Base-by-base conservation (phyloP, 1,140 invertebrate species). In the Ectropis grisescens region DNA sequence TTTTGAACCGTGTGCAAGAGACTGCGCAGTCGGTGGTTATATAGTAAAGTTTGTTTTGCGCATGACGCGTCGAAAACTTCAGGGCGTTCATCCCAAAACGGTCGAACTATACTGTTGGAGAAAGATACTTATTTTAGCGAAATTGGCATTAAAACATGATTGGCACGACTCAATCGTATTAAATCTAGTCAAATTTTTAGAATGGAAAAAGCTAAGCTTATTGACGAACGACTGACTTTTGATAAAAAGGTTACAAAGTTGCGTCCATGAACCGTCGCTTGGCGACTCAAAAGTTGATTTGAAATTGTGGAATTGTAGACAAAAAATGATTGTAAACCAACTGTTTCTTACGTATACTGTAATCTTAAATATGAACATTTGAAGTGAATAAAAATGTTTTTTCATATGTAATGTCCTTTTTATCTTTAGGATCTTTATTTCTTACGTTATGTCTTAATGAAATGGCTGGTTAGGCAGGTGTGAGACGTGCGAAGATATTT, bases 171-270 rank as follows among this genome's bases (percentile, higher is more conserved):
- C 43, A 57, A 58, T 52, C 54, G 56, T 72, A 72, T 71, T 72
- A 64, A 69, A 68, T 81, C 76, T 81, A 81, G 76, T 81, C 76
- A 81, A 81, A 81, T 78, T 79, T 68, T 56, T 65, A 57, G 46
- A 57, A 42, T 46, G 51, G 46, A 60, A 65, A 42, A 41, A 67
- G 57, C 58, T 54, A 58, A 69, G 60, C 62, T 66, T 68, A 50
- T 47, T 55, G 43, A 36, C 50, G 60, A 72, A 75, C 59, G 71
- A 78, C 76, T 76, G 72, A 78, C 65, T 67, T 66, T 65, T 65
- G 50, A 66, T 44, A 51, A 46, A 52, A 66, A 58, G 59, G 47
- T 44, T 54, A 8, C 8, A 64, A 56, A 56, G 52, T 53, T 57
- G 66, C 71, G 72, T 80, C 75, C 71, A 80, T 70, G 70, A 62